phyloP scores from a whole-genome alignment of 2,113 vertebrate species.

The Carollia perspicillata region DNA sequence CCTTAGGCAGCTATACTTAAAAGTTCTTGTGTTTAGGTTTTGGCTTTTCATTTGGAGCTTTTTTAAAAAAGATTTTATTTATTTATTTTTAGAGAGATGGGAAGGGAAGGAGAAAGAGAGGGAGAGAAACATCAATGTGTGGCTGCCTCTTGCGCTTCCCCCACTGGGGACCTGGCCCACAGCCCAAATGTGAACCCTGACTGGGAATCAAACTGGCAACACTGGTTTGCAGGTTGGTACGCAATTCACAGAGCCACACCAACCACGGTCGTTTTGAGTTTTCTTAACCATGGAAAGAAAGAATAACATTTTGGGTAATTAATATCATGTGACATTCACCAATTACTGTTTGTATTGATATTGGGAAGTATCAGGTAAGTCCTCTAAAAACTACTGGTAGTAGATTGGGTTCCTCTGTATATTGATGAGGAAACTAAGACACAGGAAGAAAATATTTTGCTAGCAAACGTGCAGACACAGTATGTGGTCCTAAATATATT shows the following conservation, averaged over 20 bases:
- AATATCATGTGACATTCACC: background rate
- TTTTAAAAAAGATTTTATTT: background rate
- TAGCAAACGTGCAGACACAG: background rate
- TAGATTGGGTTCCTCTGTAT: background rate
- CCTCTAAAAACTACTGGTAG: background rate
- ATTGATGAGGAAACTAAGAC: background rate
- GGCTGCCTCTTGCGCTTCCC: no score
- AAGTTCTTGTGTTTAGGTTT: background rate
- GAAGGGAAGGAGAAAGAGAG: no score
- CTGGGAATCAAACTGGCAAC: no score
- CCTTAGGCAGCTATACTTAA: background rate
- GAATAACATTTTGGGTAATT: background rate
- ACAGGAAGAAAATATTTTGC: background rate
- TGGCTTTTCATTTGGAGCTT: background rate
- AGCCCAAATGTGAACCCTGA: no score
- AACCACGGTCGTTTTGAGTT: no score
- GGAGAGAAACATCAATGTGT: no score
- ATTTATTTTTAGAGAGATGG: no score
- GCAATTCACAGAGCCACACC: no score
- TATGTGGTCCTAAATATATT: background rate
- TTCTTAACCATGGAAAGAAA: background rate
- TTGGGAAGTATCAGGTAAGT: background rate
- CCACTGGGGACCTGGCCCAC: no score
- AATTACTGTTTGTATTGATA: constrained; percentile 14
- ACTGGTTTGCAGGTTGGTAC: no score